phyloP scores from a whole-genome alignment of 2,888 invertebrate genomes.

The Lamellibrachia satsuma region DNA sequence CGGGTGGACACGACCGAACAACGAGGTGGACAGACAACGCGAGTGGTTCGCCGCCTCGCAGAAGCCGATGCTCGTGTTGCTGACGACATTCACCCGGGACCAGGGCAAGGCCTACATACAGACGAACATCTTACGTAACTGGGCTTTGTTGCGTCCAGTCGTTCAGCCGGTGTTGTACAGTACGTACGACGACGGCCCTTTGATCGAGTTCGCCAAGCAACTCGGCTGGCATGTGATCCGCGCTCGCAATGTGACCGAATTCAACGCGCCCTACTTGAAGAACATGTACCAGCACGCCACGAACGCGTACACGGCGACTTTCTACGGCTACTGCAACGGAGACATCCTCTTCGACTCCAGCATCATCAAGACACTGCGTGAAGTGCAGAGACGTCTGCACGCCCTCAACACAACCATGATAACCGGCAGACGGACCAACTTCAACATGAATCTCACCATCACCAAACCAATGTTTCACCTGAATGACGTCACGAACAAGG shows the following conservation, averaged over 20 bases:
- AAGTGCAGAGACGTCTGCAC: neutral
- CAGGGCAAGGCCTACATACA: neutral
- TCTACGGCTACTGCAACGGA: conserved; percentile 54
- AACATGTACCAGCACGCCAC: conserved; percentile 52
- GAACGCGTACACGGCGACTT: conserved; percentile 44
- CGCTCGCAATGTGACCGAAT: conserved; percentile 13
- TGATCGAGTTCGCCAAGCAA: neutral
- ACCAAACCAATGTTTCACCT: neutral
- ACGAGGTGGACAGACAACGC: neutral
- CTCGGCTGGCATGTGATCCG: neutral
- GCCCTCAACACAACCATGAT: conserved; percentile 3
- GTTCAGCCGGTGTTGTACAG: neutral
- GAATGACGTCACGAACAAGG: neutral
- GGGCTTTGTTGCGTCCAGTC: neutral
- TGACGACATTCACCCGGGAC: neutral
- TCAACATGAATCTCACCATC: neutral
- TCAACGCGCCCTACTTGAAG: conserved; percentile 48
- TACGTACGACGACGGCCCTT: neutral
- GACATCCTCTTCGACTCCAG: conserved; percentile 51
- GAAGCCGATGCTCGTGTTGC: neutral
- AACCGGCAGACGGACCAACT: neutral
- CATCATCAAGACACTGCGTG: conserved; percentile 27
- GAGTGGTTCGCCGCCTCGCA: neutral
- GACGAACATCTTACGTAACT: neutral
- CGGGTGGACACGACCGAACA: neutral